These are phyloP conservation scores for Amiota communis DNA, from an alignment of 2,888 invertebrate genomes.

Conservation along the genomic window DNA sequence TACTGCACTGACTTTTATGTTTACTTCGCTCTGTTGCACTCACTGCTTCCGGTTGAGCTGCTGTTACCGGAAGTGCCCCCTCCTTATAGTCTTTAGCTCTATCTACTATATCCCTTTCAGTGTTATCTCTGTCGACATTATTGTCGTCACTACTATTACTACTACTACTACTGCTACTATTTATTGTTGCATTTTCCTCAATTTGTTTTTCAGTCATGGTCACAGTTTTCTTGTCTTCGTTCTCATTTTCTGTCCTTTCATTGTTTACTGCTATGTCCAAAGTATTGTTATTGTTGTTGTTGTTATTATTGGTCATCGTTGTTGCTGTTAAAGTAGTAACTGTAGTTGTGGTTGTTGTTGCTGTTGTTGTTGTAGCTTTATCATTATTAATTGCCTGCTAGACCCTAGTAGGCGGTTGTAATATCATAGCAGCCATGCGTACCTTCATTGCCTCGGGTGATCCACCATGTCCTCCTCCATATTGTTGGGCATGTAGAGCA, in stretches of 20 bases:
- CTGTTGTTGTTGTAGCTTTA: constrained; percentile 49
- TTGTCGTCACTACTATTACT: constrained; percentile 31
- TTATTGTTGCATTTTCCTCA: constrained; percentile 39
- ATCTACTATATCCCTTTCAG: neutral
- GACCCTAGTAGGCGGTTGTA: constrained; percentile 91
- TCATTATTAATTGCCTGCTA: constrained; percentile 74
- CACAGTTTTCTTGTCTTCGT: neutral
- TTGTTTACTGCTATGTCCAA: constrained; percentile 37
- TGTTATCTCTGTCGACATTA: constrained; percentile 15
- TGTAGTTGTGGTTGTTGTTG: constrained; percentile 46
- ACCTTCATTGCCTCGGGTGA: constrained; percentile 90
- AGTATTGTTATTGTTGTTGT: constrained; percentile 47
- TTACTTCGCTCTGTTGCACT: constrained; percentile 30
- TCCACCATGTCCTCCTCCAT: constrained; percentile 69
- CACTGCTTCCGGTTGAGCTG: neutral
- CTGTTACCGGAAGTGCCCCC: constrained; percentile 10
- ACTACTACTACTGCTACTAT: constrained; percentile 35
- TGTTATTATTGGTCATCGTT: constrained; percentile 49
- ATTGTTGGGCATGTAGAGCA: constrained; percentile 61
- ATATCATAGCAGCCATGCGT: constrained; percentile 90
- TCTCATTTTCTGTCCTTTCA: neutral
- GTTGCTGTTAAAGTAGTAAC: constrained; percentile 49
- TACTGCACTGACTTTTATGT: constrained; percentile 46
- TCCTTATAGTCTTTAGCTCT: constrained; percentile 32
- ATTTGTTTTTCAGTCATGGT: neutral